Percentiles rank a stretch among this genome's conserved stretches.
Conservation (phyloP, 2,797 vertebrate genomes). For the Pempheris klunzingeri region DNA sequence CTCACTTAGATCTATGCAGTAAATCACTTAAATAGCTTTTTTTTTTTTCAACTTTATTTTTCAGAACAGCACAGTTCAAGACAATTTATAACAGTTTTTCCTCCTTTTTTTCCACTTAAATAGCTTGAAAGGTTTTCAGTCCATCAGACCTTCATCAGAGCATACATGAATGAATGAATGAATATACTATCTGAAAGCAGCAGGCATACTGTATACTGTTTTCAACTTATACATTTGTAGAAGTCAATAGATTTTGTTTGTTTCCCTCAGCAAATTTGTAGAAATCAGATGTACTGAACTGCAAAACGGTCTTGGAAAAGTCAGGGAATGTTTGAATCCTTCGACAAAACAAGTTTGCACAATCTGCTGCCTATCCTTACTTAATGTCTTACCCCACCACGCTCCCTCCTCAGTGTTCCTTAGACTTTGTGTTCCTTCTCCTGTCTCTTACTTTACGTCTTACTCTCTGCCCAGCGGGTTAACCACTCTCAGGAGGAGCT, state of each 20-base stretch:
- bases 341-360: background rate
- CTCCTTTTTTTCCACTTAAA: too few species aligned
- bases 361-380: too few species aligned
- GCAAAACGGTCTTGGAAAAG: background rate
- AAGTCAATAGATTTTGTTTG: background rate
- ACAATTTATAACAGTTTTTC: too few species aligned
- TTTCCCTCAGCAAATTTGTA: background rate
- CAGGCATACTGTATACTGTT: too few species aligned
- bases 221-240: too few species aligned
- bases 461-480: slow-evolving; percentile 81
- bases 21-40: too few species aligned
- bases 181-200: background rate
- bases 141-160: too few species aligned
- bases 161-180: too few species aligned
- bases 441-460: background rate
- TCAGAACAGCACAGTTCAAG: too few species aligned
- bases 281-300: background rate
- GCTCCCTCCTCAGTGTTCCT: background rate
- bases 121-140: too few species aligned
- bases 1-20: too few species aligned
- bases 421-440: background rate
- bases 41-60: too few species aligned
- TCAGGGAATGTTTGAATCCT: background rate
- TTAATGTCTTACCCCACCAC: background rate
- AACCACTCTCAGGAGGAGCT: slow-evolving; percentile 95